Base-by-base conservation (phyloP, 1,140 invertebrate species). In the Pectinophora gossypiella region DNA sequence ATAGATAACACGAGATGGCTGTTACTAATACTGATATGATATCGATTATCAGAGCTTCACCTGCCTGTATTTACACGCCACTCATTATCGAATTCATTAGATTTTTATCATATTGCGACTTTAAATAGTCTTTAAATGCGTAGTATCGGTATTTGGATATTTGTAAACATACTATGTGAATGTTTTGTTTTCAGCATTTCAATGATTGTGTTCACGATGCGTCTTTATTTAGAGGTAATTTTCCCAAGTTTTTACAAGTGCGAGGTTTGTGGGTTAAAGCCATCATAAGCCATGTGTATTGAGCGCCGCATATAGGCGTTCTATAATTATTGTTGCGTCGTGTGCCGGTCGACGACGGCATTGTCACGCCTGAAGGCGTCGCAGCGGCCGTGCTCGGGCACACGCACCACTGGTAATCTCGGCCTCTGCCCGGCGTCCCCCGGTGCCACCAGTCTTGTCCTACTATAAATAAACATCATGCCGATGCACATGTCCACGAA, bases 401-500 rank as follows among this genome's bases (percentile, higher is more conserved):
- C 64, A 75, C 80, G 77, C 77, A 77, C 77, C 75, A 61, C 48
- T 76, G 74, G 44, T 59, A 67, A 45, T 35, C 19, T 3, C 27
- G 43, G 50, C 59, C 50, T 54, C 59, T 53, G 56, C 59, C 55
- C 54, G 59, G 9, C 27, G 56, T 52, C 36, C 52, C 40, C 19
- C 48, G 49, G 18, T 52, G 46, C 56, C 51, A 62, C 51, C 58
- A 62, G 55, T 40, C 64, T 58, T 51, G 22, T 13, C 13, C 44
- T 7, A 61, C 66, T 76, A 80, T 68, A 76, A 73, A 76, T 77
- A 77, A 61, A 58, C 52, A 54, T 18, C 9, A 9, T 32, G n/a
- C n/a, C 9, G n/a, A 32, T 32, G n/a, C 27, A 32, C 27, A n/a
- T 32, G n/a, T 7, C n/a, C 9, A 32, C 27, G 22, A 5, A 23